These are phyloP conservation scores for Ibidorhyncha struthersii DNA, from an alignment of 2,113 vertebrate species.

Conservation along the genomic window DNA sequence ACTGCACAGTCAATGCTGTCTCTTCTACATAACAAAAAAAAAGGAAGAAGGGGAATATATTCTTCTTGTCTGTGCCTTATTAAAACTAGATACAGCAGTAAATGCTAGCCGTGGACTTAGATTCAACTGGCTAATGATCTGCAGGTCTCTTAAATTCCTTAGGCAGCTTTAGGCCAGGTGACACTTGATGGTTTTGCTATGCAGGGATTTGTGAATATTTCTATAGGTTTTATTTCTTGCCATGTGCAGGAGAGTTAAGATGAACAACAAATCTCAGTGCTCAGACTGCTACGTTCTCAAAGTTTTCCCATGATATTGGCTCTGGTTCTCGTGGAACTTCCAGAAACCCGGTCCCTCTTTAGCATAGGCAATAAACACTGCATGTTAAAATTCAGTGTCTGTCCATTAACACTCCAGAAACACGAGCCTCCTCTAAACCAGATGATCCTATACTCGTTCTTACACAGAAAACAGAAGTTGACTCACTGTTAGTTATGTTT, in stretches of 20 bases:
- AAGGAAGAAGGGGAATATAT: background rate
- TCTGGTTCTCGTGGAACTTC: background rate
- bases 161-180: background rate
- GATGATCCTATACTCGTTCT: background rate
- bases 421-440: background rate
- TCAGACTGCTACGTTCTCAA: background rate
- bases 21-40: background rate
- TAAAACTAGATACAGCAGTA: background rate
- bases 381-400: background rate
- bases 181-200: background rate
- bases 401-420: background rate
- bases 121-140: background rate
- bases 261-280: background rate
- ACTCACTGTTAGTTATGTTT: background rate
- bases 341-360: background rate
- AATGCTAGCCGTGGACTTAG: background rate
- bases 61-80: background rate
- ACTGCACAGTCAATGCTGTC: background rate
- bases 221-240: background rate
- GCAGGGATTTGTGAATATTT: background rate
- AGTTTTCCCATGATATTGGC: background rate
- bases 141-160: background rate
- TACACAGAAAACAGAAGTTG: background rate
- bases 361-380: background rate
- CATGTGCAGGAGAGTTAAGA: background rate